Evolutionary conservation across 2,797 vertebrate species (phyloP).

Genomic region (Coracias cyanogaster): DNA sequence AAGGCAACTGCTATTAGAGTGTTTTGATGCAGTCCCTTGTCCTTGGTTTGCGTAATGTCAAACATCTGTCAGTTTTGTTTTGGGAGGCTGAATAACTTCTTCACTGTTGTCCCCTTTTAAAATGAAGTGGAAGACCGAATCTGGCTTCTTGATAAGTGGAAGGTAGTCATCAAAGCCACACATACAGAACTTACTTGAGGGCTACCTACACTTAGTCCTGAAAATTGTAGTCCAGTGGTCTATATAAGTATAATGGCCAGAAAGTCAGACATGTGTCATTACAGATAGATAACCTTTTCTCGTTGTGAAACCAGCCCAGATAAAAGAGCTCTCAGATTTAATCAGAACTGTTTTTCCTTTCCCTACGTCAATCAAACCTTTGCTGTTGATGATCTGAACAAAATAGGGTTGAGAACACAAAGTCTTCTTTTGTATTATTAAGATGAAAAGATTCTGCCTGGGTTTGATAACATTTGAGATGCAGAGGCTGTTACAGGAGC

Average conservation of each 20-base stretch:
- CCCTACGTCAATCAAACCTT: conserved; percentile 11
- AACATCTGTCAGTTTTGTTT: background rate
- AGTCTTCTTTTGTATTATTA: conserved; percentile 43
- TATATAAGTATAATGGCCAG: background rate
- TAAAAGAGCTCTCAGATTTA: background rate
- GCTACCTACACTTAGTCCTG: background rate
- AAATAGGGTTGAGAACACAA: background rate
- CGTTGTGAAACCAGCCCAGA: background rate
- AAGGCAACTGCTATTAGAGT: background rate
- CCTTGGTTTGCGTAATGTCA: background rate
- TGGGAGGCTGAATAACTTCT: background rate
- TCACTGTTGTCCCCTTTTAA: background rate
- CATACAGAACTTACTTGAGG: background rate
- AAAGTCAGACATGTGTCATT: background rate
- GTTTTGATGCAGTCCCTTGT: background rate
- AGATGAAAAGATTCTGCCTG: conserved; percentile 66
- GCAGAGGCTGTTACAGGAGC: conserved; percentile 28
- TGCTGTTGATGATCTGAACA: conserved; percentile 21
- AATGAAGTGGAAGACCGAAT: background rate
- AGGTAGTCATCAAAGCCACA: background rate
- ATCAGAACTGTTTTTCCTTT: background rate
- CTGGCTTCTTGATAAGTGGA: background rate
- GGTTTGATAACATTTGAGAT: conserved; percentile 66
- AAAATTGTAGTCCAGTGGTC: background rate
- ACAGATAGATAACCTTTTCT: background rate